phyloP scores from a whole-genome alignment of 2,113 vertebrate species.

The Condylura cristata region DNA sequence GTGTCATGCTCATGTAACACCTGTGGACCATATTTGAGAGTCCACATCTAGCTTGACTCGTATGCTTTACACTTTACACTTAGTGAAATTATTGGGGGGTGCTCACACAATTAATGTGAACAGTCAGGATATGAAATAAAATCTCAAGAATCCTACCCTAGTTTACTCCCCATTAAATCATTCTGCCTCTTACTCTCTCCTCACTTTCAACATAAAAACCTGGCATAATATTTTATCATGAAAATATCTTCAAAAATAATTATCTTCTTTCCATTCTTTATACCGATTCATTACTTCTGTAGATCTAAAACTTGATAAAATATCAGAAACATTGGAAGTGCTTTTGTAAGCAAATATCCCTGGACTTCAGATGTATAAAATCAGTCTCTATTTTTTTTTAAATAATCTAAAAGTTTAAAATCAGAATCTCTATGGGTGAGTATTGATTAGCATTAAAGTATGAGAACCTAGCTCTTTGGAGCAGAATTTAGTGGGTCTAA shows the following conservation, averaged over 20 bases:
- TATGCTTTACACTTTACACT: slow-evolving; percentile 19
- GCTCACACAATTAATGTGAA: background rate
- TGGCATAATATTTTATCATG: background rate
- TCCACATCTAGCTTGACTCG: background rate
- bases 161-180: background rate
- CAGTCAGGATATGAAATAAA: background rate
- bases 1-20: background rate
- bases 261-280: background rate
- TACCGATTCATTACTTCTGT: background rate
- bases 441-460: background rate
- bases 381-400: background rate
- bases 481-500: background rate
- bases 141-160: background rate
- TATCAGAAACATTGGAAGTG: background rate
- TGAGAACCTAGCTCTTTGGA: background rate
- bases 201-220: slow-evolving; percentile 17
- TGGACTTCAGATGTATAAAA: background rate
- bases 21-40: background rate
- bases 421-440: background rate
- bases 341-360: background rate
- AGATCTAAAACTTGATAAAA: background rate
- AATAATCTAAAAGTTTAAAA: no score
- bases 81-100: background rate
- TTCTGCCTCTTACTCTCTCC: background rate
- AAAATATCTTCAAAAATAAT: background rate